phyloP scores from a whole-genome alignment of 2,797 vertebrate genomes.

The Neomorphus geoffroyi region DNA sequence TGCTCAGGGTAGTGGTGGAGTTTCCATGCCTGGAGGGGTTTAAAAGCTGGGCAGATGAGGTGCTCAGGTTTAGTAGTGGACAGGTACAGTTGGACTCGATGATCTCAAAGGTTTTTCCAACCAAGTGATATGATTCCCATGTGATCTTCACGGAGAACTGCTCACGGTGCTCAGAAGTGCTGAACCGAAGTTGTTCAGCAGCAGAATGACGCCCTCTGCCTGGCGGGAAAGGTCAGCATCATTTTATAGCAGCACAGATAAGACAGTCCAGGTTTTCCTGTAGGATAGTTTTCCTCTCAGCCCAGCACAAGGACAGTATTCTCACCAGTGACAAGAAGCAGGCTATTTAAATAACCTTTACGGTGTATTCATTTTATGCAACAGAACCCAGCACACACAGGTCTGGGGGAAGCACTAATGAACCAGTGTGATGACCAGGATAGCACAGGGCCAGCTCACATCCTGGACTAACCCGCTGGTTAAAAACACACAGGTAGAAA shows the following conservation, averaged over 20 bases:
- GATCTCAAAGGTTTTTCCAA: no score
- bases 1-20: no score
- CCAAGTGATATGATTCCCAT: no score
- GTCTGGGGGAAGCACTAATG: neutral
- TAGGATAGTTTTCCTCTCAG: fast-evolving
- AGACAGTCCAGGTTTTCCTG: neutral
- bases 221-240: neutral
- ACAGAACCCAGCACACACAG: no score
- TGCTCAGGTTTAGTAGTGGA: no score
- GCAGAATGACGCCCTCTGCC: neutral
- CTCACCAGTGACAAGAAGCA: neutral
- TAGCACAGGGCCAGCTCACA: neutral
- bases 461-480: neutral
- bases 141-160: neutral
- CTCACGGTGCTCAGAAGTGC: fast-evolving
- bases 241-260: neutral
- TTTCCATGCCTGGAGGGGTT: no score
- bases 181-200: fast-evolving
- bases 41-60: no score
- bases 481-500: neutral
- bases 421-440: no score
- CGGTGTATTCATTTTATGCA: neutral
- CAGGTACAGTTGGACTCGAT: no score
- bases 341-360: neutral
- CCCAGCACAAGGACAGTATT: neutral